These are phyloP conservation scores for Polyploca ridens DNA, from an alignment of 2,888 invertebrate genomes.

Conservation along the genomic window DNA sequence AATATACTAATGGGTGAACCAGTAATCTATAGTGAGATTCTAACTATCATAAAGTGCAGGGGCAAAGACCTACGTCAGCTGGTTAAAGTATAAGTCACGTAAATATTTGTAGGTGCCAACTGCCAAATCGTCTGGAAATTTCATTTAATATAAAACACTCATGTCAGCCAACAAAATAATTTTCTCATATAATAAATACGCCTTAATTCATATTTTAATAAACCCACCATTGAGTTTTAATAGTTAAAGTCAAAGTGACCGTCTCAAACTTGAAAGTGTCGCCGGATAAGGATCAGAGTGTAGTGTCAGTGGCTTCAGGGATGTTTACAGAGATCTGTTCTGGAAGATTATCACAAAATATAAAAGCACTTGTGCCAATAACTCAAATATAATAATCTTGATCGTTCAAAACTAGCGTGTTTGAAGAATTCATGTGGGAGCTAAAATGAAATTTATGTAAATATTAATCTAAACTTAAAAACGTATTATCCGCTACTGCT, in stretches of 20 bases:
- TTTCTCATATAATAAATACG: conserved; percentile 1
- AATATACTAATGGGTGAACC: not conserved
- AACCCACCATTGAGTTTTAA: conserved; percentile 14
- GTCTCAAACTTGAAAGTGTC: conserved; percentile 28
- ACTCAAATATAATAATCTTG: conserved; percentile 28
- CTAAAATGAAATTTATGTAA: not conserved
- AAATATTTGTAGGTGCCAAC: conserved; percentile 19
- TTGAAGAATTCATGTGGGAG: not conserved
- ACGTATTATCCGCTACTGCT: not conserved
- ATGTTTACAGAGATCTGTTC: conserved; percentile 37
- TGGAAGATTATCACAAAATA: conserved; percentile 36
- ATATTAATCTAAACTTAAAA: too few species aligned
- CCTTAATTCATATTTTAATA: not conserved
- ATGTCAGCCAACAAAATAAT: conserved; percentile 17
- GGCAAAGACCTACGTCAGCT: conserved; percentile 6
- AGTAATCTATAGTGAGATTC: not conserved
- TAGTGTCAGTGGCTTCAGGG: conserved; percentile 26
- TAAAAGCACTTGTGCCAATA: conserved; percentile 39
- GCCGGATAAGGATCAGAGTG: conserved; percentile 35
- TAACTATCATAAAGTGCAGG: conserved; percentile 2
- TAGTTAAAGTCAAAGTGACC: conserved; percentile 26
- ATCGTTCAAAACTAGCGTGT: not conserved
- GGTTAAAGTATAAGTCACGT: conserved; percentile 4
- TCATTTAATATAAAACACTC: conserved; percentile 14
- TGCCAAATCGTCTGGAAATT: conserved; percentile 25